Percentiles rank a stretch among this genome's conserved stretches.
Evolutionary conservation across 2,888 invertebrate species (phyloP).

Genomic region (Andrena fulva): DNA sequence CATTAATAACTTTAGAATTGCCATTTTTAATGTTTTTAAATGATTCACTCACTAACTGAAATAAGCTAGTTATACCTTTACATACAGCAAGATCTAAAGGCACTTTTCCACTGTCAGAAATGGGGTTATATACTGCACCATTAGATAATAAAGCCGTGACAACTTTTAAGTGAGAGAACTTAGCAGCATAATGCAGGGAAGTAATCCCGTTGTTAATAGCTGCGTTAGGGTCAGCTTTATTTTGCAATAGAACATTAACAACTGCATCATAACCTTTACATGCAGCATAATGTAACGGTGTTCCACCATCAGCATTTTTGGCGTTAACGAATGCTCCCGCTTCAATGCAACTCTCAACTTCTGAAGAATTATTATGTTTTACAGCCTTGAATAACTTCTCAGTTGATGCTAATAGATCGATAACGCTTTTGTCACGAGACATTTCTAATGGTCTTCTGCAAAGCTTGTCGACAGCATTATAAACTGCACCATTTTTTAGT

Average conservation of each 20-base stretch:
- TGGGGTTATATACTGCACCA: not conserved
- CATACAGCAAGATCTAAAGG: not conserved
- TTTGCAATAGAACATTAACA: not conserved
- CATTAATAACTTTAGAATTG: not conserved
- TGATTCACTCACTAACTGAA: not conserved
- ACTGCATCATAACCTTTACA: constrained; percentile 9
- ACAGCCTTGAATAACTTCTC: constrained; percentile 1
- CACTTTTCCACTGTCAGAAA: not conserved
- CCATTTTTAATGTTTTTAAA: not conserved
- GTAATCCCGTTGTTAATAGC: not conserved
- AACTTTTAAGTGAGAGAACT: constrained; percentile 4
- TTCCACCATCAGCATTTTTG: not conserved
- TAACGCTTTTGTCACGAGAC: not conserved
- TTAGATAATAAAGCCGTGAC: not conserved
- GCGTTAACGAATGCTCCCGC: not conserved
- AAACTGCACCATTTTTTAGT: constrained; percentile 11
- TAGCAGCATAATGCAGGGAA: constrained; percentile 9
- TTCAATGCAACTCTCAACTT: not conserved
- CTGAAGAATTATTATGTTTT: not conserved
- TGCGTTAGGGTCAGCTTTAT: constrained; percentile 6
- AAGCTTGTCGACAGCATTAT: not conserved
- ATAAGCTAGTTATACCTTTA: not conserved
- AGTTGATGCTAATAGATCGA: not conserved
- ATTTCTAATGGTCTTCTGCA: not conserved
- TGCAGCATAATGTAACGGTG: constrained; percentile 12